Conservation (phyloP, 2,888 invertebrate species). For the Scaeva pyrastri region DNA sequence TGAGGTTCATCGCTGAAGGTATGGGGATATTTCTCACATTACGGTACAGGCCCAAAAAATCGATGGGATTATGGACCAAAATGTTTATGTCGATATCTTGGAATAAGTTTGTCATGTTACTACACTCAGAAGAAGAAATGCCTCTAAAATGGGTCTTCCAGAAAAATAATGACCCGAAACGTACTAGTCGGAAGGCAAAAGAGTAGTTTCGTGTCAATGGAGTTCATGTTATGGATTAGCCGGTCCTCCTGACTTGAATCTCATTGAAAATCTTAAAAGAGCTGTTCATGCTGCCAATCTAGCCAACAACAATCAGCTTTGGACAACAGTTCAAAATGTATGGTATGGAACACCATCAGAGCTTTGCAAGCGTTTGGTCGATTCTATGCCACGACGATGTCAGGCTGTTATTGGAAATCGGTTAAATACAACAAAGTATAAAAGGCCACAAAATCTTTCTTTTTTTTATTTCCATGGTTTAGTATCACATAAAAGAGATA, state of each 20-base stretch:
- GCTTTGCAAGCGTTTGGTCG: constrained; percentile 17
- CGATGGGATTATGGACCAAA: too few species aligned
- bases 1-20: constrained; percentile 16
- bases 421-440: too few species aligned
- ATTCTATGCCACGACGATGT: constrained; percentile 7
- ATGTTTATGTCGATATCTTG: constrained; percentile 7
- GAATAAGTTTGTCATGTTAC: background rate
- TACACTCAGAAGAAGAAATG: background rate
- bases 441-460: too few species aligned
- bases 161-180: too few species aligned
- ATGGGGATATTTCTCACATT: constrained; percentile 17
- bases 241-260: background rate
- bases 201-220: background rate
- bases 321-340: constrained; percentile 1
- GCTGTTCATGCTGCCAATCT: too few species aligned
- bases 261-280: background rate
- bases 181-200: background rate
- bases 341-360: constrained; percentile 10
- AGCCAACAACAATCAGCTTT: constrained; percentile 4
- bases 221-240: background rate
- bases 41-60: too few species aligned
- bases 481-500: too few species aligned
- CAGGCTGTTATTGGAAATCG: constrained; percentile 7
- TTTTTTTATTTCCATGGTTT: too few species aligned
- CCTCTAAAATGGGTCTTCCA: too few species aligned